These are phyloP conservation scores for Beaufortia kweichowensis DNA, from an alignment of 2,113 vertebrate species.

Conservation along the genomic window DNA sequence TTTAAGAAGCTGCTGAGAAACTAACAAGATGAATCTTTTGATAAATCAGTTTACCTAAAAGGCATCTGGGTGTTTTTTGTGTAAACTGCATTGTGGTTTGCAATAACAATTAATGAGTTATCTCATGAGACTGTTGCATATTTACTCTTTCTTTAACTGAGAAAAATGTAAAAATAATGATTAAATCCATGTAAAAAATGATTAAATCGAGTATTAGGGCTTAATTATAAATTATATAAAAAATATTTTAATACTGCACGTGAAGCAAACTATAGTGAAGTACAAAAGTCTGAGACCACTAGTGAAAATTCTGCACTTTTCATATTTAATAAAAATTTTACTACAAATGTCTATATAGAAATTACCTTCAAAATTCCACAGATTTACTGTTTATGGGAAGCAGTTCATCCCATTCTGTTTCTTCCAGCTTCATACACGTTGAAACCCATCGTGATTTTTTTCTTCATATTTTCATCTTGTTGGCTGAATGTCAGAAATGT, in stretches of 20 bases:
- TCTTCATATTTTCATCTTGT: constrained; percentile 4
- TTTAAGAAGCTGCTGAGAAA: background rate
- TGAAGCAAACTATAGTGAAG: background rate
- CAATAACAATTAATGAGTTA: too few species aligned
- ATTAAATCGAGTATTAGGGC: too few species aligned
- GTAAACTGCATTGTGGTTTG: background rate
- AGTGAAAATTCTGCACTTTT: too few species aligned
- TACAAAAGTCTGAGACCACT: background rate
- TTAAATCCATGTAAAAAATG: too few species aligned
- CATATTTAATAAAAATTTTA: too few species aligned
- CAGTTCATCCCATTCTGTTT: background rate
- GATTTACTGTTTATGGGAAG: background rate
- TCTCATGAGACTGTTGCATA: too few species aligned
- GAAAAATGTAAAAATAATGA: too few species aligned
- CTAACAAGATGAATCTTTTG: background rate
- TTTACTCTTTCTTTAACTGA: too few species aligned
- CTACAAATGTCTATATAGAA: too few species aligned
- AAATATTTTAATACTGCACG: too few species aligned
- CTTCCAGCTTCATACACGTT: background rate
- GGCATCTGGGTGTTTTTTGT: background rate
- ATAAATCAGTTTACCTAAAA: background rate
- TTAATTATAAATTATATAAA: too few species aligned
- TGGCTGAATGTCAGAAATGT: background rate
- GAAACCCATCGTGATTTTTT: background rate
- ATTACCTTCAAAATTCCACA: too few species aligned